Percentiles rank a stretch among this genome's conserved stretches.
phyloP scores from a whole-genome alignment of 2,888 invertebrate genomes.

The Lepetodrilus schrolli region DNA sequence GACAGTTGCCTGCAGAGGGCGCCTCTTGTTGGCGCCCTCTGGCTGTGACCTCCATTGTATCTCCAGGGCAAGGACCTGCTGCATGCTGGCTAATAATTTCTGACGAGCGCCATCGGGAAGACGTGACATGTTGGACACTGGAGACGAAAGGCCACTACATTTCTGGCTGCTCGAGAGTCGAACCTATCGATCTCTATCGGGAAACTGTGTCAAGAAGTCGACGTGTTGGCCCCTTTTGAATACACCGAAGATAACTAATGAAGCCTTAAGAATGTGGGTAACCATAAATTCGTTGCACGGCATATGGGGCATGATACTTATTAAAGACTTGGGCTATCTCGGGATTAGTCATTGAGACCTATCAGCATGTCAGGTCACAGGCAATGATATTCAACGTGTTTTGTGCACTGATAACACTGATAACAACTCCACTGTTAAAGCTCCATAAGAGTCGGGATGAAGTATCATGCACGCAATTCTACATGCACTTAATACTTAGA shows the following conservation, averaged over 20 bases:
- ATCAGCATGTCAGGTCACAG: too few species aligned
- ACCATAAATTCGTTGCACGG: too few species aligned
- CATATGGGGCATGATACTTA: too few species aligned
- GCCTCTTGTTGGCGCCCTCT: background rate
- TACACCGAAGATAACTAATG: background rate
- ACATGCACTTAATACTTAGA: too few species aligned
- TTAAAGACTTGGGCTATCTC: too few species aligned
- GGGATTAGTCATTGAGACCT: too few species aligned
- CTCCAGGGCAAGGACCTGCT: background rate
- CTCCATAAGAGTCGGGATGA: too few species aligned
- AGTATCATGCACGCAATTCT: too few species aligned
- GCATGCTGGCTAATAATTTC: background rate
- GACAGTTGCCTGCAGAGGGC: background rate
- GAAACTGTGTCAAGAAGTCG: background rate
- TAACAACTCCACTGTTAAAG: too few species aligned
- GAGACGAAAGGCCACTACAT: background rate
- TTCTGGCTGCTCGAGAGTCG: background rate
- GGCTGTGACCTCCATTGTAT: conserved; percentile 2
- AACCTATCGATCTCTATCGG: background rate
- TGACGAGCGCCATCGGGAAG: background rate
- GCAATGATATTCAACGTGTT: too few species aligned
- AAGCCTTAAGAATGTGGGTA: too few species aligned
- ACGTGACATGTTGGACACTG: background rate
- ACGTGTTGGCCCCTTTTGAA: background rate
- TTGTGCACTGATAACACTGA: too few species aligned